A percentile compares a stretch with the other conserved stretches of the same genome.
Conservation (phyloP, 2,797 vertebrate genomes). For the Acestrorhynchus altus region DNA sequence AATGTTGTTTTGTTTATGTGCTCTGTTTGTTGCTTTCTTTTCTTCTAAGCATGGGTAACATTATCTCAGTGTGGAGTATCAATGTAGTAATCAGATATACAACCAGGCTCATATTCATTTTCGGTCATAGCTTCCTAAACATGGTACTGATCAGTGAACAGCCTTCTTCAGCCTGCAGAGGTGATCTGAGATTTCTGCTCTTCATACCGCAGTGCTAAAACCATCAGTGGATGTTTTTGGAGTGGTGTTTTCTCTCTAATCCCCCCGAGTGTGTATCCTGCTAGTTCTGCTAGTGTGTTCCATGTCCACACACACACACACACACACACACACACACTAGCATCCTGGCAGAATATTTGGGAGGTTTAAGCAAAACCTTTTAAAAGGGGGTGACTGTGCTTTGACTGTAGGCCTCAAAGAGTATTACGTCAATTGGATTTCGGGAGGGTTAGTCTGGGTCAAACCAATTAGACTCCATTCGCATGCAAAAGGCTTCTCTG, state of each 20-base stretch:
- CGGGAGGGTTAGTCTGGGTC: conserved; percentile 82
- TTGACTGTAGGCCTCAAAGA: conserved; percentile 73
- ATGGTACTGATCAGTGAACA: no score
- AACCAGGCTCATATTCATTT: not conserved
- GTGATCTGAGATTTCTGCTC: not conserved
- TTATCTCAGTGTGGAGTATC: not conserved
- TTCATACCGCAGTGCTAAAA: not conserved
- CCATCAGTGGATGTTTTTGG: not conserved
- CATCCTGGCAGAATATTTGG: conserved; percentile 43
- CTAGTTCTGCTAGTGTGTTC: not conserved
- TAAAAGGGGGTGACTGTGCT: conserved; percentile 46
- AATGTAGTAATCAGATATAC: not conserved
- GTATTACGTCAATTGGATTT: conserved; percentile 86
- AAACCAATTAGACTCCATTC: conserved; percentile 86
- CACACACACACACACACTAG: conserved; percentile 8
- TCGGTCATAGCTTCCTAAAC: not conserved
- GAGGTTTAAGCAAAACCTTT: conserved; percentile 50
- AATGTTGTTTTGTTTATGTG: not conserved
- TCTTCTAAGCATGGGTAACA: not conserved
- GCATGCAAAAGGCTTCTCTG: conserved; percentile 79
- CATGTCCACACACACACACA: conserved; percentile 7
- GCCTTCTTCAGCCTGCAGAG: not conserved
- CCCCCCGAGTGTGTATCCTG: conserved; percentile 23
- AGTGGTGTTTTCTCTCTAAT: conserved; percentile 6
- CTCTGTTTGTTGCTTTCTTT: not conserved